Base-by-base conservation (phyloP, 1,140 invertebrate species). In the Orchestia grillus region DNA sequence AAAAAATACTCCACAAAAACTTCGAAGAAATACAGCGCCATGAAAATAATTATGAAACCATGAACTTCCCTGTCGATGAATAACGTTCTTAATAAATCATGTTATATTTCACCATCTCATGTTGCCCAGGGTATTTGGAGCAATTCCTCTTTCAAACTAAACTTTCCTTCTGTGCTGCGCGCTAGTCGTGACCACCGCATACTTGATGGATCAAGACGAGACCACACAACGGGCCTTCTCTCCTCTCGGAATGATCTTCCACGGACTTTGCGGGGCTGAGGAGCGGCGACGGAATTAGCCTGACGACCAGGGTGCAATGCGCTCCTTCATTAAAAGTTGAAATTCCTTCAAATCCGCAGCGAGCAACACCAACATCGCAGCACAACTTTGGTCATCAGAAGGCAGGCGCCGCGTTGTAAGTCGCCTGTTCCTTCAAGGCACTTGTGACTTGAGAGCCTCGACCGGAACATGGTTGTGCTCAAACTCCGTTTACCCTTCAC, bases 251-350 rank as follows among this genome's bases (percentile, higher is more conserved):
- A 77, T 77, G 11, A 3, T 28, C 36, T 77, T 77, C 62, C 11
- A 15, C 11, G 62, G 62, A 77, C 62, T 77, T 77, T 77, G 62
- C 28, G 11, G 62, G 28, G 62, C 47, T 53, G 6, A 53, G 6
- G 87, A 15, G 19, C 41, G 11, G 41, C 41, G 44, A 44, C 41
- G 28, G 36, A 91, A 91, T 91, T 91, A 91, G 44, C 41, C 88
- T 91, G 41, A 44, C 88, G 88, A 44, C 88, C 44, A 91, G 42
- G 41, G 42, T 91, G 88, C 88, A 23, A 91, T 91, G 19, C 88
- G 88, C 44, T 42, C 44, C 41, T 44, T 91, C 88, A 91, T 91
- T 91, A 91, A 91, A 91, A 91, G 88, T 91, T 91, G 44, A 28
- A 91, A 42, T 42, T 91, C 88, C 88, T 43, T 43, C 41, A 44